Base-by-base conservation (phyloP, 1,140 invertebrate genomes). In the Paraescarpia echinospica region DNA sequence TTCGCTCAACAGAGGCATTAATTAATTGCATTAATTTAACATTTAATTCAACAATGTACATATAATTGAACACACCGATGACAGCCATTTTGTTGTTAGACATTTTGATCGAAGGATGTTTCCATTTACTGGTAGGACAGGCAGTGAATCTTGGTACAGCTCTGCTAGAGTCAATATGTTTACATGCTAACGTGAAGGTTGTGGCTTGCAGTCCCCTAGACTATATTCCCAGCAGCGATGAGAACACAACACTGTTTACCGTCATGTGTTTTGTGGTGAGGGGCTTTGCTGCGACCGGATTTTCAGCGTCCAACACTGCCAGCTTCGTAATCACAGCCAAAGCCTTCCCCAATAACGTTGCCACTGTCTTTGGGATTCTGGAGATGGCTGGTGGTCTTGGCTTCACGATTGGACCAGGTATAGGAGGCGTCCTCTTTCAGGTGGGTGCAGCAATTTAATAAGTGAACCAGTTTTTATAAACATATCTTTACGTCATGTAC, bases 311-410 rank as follows among this genome's bases (percentile, higher is more conserved):
- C 94, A 97, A 97, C 1, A 98, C 97, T 6, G 97, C 98, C 14
- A 97, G 97, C 93, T 98, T 97, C 94, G 97, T 98, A 33, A 97
- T 97, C 94, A 97, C 98, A 33, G 97, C 98, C n/a, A 97, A 98
- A 89, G 93, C 94, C 51, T 98, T 98, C 95, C 97, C 97, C 5
- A 97, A 98, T 93, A 97, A 97, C 94, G 97, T 98, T 31, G 97
- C 97, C 18, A 97, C 97, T 5, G 97, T 98, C 31, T 96, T 98
- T 94, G 97, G 97, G 77, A 97, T 98, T 93, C 95, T 97, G 77
- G 98, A 98, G 96, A 98, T 97, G 0, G 98, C 97, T 94, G 97
- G 98, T 1, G 98, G 98, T 4, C 95, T 98, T 14, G 98, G 97
- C 35, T 97, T 98, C 97, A 97, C 97, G 94, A 96, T 97, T 27